Percentiles rank a stretch among this genome's conserved stretches.
phyloP scores from a whole-genome alignment of 2,113 vertebrate genomes.

The Percina caprodes region DNA sequence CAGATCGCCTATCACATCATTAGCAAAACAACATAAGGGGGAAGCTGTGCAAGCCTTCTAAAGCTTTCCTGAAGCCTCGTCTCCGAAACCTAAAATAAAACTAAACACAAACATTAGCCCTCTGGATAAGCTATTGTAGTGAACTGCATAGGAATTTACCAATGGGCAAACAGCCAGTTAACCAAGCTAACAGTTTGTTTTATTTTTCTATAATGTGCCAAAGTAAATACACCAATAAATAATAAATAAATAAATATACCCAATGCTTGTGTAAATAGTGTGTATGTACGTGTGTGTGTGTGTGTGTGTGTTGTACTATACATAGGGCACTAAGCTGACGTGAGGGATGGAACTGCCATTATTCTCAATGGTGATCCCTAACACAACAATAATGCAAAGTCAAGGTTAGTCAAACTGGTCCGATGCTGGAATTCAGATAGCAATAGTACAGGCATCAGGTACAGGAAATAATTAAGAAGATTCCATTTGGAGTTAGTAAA shows the following conservation, averaged over 20 bases:
- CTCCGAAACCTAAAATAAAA: neutral
- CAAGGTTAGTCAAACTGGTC: constrained; percentile 34
- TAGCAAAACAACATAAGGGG: neutral
- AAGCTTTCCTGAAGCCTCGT: neutral
- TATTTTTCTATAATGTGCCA: neutral
- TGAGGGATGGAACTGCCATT: neutral
- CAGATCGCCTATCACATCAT: neutral
- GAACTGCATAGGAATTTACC: neutral
- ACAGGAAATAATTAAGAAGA: constrained; percentile 79
- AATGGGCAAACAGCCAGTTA: neutral
- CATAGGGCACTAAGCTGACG: neutral
- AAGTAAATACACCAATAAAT: no score
- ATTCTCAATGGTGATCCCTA: constrained; percentile 9
- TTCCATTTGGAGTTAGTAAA: constrained; percentile 76
- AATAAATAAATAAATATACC: no score
- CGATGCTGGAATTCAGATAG: constrained; percentile 40
- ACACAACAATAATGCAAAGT: constrained; percentile 26
- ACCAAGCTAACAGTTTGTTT: neutral
- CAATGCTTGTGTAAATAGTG: neutral
- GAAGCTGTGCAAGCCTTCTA: neutral
- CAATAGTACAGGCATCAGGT: constrained; percentile 35
- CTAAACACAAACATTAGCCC: neutral
- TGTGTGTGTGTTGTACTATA: neutral
- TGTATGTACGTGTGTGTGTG: neutral
- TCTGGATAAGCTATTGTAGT: neutral